Conservation (phyloP, 2,797 vertebrate genomes). For the Catharus ustulatus region DNA sequence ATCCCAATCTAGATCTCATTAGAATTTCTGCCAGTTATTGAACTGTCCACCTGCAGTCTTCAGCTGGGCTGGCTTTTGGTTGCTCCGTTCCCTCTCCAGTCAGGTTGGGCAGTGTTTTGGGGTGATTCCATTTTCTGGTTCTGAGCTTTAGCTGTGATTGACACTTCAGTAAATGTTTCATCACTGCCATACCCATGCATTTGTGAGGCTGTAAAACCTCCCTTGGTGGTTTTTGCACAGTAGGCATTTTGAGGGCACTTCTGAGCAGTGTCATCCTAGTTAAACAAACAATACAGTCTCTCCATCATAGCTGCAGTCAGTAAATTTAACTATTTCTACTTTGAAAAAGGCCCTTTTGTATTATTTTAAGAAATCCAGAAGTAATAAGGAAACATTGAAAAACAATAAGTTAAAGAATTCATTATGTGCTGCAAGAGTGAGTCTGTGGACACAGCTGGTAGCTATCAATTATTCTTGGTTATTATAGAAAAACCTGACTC, state of each 20-base stretch:
- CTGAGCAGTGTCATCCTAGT: conserved; percentile 46
- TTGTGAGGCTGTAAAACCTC: not conserved
- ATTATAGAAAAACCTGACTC: conserved; percentile 71
- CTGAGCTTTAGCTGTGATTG: not conserved
- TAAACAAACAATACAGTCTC: conserved; percentile 61
- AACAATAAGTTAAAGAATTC: conserved; percentile 73
- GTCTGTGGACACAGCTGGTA: conserved; percentile 80
- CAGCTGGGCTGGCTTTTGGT: not conserved
- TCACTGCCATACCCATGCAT: not conserved
- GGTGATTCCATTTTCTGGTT: not conserved
- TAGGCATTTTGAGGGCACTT: conserved; percentile 29
- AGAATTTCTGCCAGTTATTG: not conserved
- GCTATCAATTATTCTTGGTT: conserved; percentile 75
- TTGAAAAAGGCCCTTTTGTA: conserved; percentile 59
- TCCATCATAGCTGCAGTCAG: conserved; percentile 58
- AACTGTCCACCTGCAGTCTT: not conserved
- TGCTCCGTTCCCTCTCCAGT: not conserved
- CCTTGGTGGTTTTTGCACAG: conserved; percentile 35
- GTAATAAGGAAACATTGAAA: conserved; percentile 70
- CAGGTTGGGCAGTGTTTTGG: not conserved
- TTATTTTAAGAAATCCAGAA: conserved; percentile 70
- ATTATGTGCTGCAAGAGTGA: conserved; percentile 52
- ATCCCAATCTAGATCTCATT: not conserved
- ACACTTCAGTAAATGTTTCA: not conserved
- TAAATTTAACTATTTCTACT: conserved; percentile 64